These are phyloP conservation scores for Noctuana brunneofusca DNA, from an alignment of 2,888 invertebrate genomes.

Conservation along the genomic window DNA sequence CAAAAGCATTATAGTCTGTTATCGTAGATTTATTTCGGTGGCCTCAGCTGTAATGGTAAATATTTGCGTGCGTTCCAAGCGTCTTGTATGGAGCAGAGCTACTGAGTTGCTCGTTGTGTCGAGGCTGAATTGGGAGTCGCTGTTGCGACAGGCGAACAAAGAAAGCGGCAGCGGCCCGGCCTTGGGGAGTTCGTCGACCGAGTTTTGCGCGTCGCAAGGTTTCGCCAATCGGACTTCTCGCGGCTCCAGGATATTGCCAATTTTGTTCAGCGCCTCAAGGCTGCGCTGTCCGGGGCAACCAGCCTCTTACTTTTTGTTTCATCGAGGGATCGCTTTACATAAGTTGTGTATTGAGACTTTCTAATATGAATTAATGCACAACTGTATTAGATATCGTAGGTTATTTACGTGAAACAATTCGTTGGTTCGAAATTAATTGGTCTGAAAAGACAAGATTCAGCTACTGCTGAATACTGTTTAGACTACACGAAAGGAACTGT, in stretches of 20 bases:
- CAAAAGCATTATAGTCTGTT: not conserved
- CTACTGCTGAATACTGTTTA: no score
- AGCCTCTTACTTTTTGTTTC: constrained; percentile 74
- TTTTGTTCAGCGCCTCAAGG: constrained; percentile 74
- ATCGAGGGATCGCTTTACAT: constrained; percentile 19
- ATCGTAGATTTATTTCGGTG: not conserved
- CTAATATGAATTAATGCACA: not conserved
- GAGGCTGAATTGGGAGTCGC: constrained; percentile 66
- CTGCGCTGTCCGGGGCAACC: constrained; percentile 59
- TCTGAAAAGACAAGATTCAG: no score
- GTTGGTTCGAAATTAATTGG: not conserved
- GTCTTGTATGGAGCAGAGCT: constrained; percentile 14
- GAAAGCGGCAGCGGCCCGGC: constrained; percentile 75
- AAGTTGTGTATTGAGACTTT: constrained; percentile 5
- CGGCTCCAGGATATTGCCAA: constrained; percentile 82
- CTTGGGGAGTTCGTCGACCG: constrained; percentile 81
- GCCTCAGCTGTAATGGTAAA: not conserved
- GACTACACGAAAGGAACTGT: no score
- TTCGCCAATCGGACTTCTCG: constrained; percentile 81
- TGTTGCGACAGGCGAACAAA: constrained; percentile 79
- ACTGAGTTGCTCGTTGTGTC: constrained; percentile 47
- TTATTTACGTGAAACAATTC: not conserved
- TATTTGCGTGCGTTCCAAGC: constrained; percentile 14
- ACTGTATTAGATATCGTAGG: not conserved
- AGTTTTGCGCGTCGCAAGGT: constrained; percentile 82